phyloP scores from a whole-genome alignment of 1,140 invertebrate genomes.

The Danaus melanippus region DNA sequence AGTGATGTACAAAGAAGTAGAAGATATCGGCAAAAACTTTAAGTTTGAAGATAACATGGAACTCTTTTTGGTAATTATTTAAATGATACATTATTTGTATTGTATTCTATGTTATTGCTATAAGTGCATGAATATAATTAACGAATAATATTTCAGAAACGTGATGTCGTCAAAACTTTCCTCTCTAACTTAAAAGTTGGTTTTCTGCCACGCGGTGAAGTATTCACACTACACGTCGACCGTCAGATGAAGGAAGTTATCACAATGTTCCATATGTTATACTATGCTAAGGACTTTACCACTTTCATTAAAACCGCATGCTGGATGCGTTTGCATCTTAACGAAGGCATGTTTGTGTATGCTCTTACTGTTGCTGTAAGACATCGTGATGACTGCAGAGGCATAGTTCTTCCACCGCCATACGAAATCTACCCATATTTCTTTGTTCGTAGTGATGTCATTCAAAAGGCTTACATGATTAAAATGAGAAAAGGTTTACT shows the following conservation, averaged over 20 bases:
- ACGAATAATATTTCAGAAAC: constrained; percentile 58
- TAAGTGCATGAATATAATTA: constrained; percentile 63
- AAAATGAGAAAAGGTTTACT: constrained; percentile 70
- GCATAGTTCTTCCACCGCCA: constrained; percentile 75
- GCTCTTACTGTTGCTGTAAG: constrained; percentile 74
- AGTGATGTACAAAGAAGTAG: constrained; percentile 57
- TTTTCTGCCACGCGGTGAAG: constrained; percentile 72
- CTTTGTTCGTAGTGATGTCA: constrained; percentile 75
- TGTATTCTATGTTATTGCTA: constrained; percentile 74
- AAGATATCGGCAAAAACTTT: constrained; percentile 70
- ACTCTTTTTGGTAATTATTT: constrained; percentile 44
- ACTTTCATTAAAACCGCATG: constrained; percentile 74
- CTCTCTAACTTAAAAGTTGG: constrained; percentile 71
- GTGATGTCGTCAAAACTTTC: constrained; percentile 75
- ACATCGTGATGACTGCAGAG: constrained; percentile 75
- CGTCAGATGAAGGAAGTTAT: constrained; percentile 75
- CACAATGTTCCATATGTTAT: constrained; percentile 79
- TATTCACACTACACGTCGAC: constrained; percentile 76
- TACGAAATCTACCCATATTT: constrained; percentile 80
- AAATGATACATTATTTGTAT: constrained; percentile 30
- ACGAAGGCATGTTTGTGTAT: constrained; percentile 77
- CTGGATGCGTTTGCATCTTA: constrained; percentile 77
- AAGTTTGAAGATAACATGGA: constrained; percentile 71
- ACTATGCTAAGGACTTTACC: constrained; percentile 77
- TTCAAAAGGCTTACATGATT: constrained; percentile 74